phyloP scores from a whole-genome alignment of 2,797 vertebrate genomes.

The Pangasius krempfi region DNA sequence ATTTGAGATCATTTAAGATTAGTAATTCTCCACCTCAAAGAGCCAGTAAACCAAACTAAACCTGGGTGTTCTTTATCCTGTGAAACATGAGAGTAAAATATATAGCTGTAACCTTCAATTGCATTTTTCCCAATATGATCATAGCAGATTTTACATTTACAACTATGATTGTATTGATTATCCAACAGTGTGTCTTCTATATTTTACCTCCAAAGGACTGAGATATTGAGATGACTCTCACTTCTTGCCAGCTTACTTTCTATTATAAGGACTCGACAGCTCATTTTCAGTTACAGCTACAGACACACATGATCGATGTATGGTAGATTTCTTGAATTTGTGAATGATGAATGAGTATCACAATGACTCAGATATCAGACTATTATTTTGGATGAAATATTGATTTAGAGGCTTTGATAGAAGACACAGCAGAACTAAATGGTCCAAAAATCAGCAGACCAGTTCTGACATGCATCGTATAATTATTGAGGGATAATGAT shows the following conservation, averaged over 20 bases:
- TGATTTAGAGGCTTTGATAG: constrained; percentile 23
- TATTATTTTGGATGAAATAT: constrained; percentile 27
- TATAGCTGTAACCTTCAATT: background rate
- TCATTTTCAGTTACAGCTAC: constrained; percentile 29
- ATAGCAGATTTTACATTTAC: background rate
- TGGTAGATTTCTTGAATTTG: constrained; percentile 15
- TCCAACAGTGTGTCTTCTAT: background rate
- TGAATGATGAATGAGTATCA: constrained; percentile 30
- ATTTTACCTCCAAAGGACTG: background rate
- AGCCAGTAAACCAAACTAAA: background rate
- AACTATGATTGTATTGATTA: background rate
- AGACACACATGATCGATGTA: constrained; percentile 11
- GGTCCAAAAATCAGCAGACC: background rate
- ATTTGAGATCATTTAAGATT: background rate
- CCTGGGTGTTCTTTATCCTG: background rate
- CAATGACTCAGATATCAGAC: constrained; percentile 12
- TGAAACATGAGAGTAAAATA: background rate
- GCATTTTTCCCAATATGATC: background rate
- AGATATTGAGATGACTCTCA: background rate
- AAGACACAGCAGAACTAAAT: constrained; percentile 15
- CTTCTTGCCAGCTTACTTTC: constrained; percentile 12
- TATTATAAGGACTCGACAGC: constrained; percentile 11
- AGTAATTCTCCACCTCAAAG: background rate
- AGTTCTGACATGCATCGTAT: background rate
- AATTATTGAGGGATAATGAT: background rate